A percentile compares a stretch with the other conserved stretches of the same genome.
phyloP scores from a whole-genome alignment of 2,888 invertebrate species.

The Agrochola lychnidis region DNA sequence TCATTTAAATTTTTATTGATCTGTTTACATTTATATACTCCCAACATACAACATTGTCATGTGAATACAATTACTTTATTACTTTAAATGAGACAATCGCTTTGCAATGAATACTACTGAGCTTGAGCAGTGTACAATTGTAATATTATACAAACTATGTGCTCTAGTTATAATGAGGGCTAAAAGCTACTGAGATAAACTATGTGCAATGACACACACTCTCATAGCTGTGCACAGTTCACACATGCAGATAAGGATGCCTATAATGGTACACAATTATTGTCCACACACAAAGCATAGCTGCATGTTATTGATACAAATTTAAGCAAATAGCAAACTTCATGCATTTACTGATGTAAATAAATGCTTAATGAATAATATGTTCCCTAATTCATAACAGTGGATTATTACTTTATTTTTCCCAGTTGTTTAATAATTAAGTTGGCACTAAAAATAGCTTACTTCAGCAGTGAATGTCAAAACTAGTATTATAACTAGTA shows the following conservation, averaged over 20 bases:
- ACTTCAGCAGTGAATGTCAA: background rate
- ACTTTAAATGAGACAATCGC: constrained; percentile 44
- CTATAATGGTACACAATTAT: constrained; percentile 4
- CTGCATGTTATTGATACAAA: background rate
- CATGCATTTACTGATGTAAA: background rate
- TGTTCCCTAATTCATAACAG: background rate
- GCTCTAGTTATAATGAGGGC: constrained; percentile 23
- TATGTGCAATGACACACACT: constrained; percentile 9
- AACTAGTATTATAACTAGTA: background rate
- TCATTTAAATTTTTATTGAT: constrained; percentile 8
- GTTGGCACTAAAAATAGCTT: background rate
- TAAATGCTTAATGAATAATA: background rate
- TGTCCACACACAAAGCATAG: constrained; percentile 13
- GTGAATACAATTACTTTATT: constrained; percentile 20
- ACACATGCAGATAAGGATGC: constrained; percentile 43
- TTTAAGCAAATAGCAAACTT: constrained; percentile 10
- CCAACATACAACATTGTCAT: background rate
- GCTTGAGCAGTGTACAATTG: background rate
- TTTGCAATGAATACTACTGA: constrained; percentile 37
- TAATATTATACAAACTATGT: constrained; percentile 15
- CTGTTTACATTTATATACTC: constrained; percentile 19
- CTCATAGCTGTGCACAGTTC: constrained; percentile 7
- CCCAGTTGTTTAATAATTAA: background rate
- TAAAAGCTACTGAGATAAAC: constrained; percentile 46
- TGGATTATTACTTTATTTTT: constrained; percentile 1